These are phyloP conservation scores for Siphlonurus alternatus DNA, from an alignment of 2,888 invertebrate genomes.

Conservation along the genomic window DNA sequence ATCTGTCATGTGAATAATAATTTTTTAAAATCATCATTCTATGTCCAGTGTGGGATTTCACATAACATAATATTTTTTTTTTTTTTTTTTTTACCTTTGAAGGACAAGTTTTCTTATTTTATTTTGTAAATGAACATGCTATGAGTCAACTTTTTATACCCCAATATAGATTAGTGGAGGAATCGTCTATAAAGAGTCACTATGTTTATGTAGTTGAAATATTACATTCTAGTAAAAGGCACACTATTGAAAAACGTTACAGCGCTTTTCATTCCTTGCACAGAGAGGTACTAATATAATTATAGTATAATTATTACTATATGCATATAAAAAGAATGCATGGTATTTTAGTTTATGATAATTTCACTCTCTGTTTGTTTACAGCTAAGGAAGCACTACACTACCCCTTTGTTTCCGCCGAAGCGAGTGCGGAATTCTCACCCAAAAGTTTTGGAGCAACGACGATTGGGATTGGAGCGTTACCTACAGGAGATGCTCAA, in stretches of 20 bases:
- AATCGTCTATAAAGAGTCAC: constrained; percentile 27
- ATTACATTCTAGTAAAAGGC: constrained; percentile 23
- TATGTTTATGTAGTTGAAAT: constrained; percentile 31
- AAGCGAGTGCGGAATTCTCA: constrained; percentile 38
- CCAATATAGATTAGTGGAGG: constrained; percentile 27
- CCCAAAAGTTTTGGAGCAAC: constrained; percentile 36
- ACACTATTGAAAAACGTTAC: constrained; percentile 33
- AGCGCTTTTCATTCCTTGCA: constrained; percentile 38
- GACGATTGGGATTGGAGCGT: constrained; percentile 32
- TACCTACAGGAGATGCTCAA: constrained; percentile 35
- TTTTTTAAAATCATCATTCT: no score
- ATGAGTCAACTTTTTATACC: constrained; percentile 28
- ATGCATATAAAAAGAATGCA: no score
- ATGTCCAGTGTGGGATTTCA: no score
- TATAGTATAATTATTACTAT: no score
- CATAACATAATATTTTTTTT: no score
- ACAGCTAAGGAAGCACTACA: constrained; percentile 32
- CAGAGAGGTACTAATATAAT: constrained; percentile 32
- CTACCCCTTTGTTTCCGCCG: constrained; percentile 38
- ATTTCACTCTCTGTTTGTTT: constrained; percentile 13
- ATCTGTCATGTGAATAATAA: no score
- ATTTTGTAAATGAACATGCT: constrained; percentile 16
- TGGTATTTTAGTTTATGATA: no score
- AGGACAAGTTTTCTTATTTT: not conserved
- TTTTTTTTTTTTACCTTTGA: not conserved